These are phyloP conservation scores for Fragum sueziense DNA, from an alignment of 2,888 invertebrate genomes.

Conservation along the genomic window DNA sequence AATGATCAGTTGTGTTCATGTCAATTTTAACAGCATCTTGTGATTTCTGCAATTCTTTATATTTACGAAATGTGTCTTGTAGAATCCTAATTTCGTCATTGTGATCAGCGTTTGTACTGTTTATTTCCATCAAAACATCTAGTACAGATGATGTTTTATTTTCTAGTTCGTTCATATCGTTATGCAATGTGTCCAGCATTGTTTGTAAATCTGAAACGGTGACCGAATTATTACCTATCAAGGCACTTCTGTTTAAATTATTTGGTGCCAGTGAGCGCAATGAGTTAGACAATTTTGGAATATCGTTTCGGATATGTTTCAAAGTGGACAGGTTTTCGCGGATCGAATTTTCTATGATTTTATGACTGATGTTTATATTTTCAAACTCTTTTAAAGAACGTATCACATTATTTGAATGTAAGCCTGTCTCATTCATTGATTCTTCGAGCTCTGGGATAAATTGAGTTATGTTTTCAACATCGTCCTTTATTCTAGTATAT, in stretches of 20 bases:
- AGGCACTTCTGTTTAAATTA: not conserved
- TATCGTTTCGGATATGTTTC: not conserved
- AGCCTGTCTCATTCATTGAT: not conserved
- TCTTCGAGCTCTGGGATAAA: not conserved
- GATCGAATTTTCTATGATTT: not conserved
- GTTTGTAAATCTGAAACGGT: not conserved
- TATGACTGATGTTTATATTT: not conserved
- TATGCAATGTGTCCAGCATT: not conserved
- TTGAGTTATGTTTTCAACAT: not conserved
- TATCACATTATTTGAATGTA: not conserved
- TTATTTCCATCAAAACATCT: not conserved
- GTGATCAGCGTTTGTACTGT: no score
- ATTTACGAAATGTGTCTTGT: no score
- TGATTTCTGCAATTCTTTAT: no score
- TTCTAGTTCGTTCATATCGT: not conserved
- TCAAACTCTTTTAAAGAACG: not conserved
- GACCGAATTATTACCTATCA: not conserved
- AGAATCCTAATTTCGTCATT: no score
- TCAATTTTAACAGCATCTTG: no score
- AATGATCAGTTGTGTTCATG: no score
- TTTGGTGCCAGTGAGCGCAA: not conserved
- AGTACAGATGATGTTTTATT: not conserved
- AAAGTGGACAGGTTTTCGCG: not conserved
- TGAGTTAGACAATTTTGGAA: not conserved
- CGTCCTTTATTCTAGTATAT: not conserved